Base-by-base conservation (phyloP, 2,888 invertebrate species). In the Pherbina coryleti region DNA sequence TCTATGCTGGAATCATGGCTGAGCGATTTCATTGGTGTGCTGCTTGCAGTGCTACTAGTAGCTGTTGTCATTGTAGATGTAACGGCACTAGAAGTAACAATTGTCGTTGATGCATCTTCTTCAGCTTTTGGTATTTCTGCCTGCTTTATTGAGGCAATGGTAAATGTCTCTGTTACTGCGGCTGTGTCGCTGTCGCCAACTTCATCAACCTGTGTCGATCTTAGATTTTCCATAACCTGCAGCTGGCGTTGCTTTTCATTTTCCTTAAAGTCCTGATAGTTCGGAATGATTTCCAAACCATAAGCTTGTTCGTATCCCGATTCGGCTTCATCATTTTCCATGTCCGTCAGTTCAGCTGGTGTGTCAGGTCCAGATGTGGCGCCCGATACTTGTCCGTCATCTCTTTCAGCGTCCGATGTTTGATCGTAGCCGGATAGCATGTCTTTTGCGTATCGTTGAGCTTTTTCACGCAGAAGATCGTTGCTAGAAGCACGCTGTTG, bases 311-410 rank as follows among this genome's bases (percentile, higher is more conserved):
- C 51, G 60, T 57, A 5, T 71, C 70, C 8, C 74, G 74, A 37
- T 44, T 74, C 53, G 67, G 70, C 49, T 82, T 81, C 77, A 31
- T 81, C 74, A 79, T 93, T 93, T 64, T 93, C 92, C 78, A 93
- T 93, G 79, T 93, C 93, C 84, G 95, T 95, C 81, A 93, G 91
- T 7, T 93, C 93, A 3, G 89, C 90, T 14, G 96, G 96, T 87
- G 95, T 95, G 84, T 97, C 96, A 0, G 97, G 97, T 0, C 97
- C 97, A 9, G 96, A 96, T 17, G 97, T 97, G 84, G 95, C 96
- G 2, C 96, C 96, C 0, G 96, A 96, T 11, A 95, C 95, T 72
- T 92, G 92, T 53, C 92, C 93, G 28, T 64, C 70, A 64, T 76
- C 66, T 81, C 80, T 88, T 83, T 55, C 88, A 84, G 78, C 79